Evolutionary conservation across 2,797 vertebrate genomes (phyloP).

Genomic region (Poecile montanus): DNA sequence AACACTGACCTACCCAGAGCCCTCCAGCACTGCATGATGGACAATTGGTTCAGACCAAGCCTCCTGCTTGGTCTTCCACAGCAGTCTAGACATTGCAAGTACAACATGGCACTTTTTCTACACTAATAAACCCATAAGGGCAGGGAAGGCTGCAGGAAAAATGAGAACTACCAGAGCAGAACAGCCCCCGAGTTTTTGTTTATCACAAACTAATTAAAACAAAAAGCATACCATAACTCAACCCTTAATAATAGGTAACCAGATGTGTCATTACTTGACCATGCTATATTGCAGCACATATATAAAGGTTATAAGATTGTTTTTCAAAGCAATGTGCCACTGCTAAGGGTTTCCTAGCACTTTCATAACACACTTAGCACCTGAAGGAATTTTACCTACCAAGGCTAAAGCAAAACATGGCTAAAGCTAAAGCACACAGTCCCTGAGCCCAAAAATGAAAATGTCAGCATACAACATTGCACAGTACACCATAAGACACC

Average conservation of each 20-base stretch:
- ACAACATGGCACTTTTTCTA: constrained; percentile 42
- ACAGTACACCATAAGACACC: neutral
- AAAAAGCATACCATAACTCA: constrained; percentile 72
- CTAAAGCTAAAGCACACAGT: constrained; percentile 26
- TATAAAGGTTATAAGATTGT: constrained; percentile 71
- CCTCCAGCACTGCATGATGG: neutral
- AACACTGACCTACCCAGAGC: neutral
- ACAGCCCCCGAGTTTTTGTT: constrained; percentile 76
- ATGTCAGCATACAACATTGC: neutral
- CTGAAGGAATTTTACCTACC: constrained; percentile 61
- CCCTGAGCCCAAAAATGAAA: constrained; percentile 32
- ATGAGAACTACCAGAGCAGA: constrained; percentile 72
- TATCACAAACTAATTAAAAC: constrained; percentile 78
- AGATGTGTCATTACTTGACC: constrained; percentile 74
- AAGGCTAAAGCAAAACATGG: constrained; percentile 27
- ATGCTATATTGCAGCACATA: constrained; percentile 26
- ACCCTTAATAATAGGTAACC: constrained; percentile 73
- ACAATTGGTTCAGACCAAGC: neutral
- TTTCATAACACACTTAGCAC: constrained; percentile 64
- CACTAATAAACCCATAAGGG: constrained; percentile 70
- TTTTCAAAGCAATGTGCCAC: constrained; percentile 54
- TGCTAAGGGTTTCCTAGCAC: constrained; percentile 53
- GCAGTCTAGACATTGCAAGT: constrained; percentile 11
- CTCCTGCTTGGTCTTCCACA: constrained; percentile 24
- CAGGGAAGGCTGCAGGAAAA: constrained; percentile 71